Base-by-base conservation (phyloP, 2,888 invertebrate species). In the Metalampra italica region DNA sequence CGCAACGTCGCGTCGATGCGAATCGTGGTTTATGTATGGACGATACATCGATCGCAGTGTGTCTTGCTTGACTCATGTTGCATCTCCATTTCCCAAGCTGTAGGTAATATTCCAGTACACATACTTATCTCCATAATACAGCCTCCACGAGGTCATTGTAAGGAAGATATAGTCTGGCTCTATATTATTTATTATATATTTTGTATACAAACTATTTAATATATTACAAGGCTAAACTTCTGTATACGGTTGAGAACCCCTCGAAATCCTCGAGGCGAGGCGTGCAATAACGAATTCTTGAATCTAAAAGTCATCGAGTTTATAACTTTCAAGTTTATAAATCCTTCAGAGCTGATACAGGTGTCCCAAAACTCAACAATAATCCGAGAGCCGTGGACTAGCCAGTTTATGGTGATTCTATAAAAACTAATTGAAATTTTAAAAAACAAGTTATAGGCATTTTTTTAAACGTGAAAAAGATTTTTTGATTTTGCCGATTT, bases 171-270 rank as follows among this genome's bases (percentile, higher is more conserved):
- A 22, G 5, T 5, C 2, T 22, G 2, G 2, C 22, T 22, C 3
- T 22, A n/a, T 22, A 22, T 22, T 22, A 34, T 49, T 48, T 44
- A 44, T 39, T 29, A 47, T 43, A 48, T 43, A 37, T 47, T 52
- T 47, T 44, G 39, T 52, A 50, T 52, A 54, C 48, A 43, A 50
- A 50, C 52, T 47, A 49, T 46, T 38, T 15, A 42, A 41, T 34
- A 47, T 47, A 49, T 46, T 49, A 49, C 46, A 44, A 40, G 29
- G 46, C 38, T 51, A 37, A 52, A 49, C 39, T 34, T 46, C 22
- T 32, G n/a, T 37, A 38, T 43, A 45, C 15, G 14, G 36, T 9
- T 32, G 40, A 34, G 15, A 40, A 32, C 32, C 7, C 3, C 32
- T 32, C 7, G 11, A 32, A 1, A 11, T 32, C 2, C 22, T 22